phyloP scores from a whole-genome alignment of 2,888 invertebrate species.

The Ecliptopera silaceata region DNA sequence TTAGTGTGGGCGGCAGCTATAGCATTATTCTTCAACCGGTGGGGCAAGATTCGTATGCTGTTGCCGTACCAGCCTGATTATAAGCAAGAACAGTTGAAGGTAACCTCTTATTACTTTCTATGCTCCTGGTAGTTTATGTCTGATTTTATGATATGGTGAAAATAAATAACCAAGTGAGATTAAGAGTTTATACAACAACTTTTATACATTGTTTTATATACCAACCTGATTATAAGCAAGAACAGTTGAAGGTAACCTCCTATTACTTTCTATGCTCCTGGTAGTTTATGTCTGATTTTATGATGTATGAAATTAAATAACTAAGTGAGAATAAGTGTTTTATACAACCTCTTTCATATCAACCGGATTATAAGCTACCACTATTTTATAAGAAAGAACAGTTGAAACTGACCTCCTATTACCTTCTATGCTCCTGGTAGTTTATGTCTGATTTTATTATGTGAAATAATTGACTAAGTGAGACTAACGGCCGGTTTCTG shows the following conservation, averaged over 20 bases:
- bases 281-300: background rate
- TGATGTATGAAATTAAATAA: too few relatives aligned
- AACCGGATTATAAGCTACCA: conserved; percentile 95
- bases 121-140: background rate
- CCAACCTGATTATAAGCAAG: conserved; percentile 95
- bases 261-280: background rate
- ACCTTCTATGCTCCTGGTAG: background rate
- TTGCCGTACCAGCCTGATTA: conserved; percentile 96
- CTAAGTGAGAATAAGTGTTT: too few relatives aligned
- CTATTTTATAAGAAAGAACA: too few relatives aligned
- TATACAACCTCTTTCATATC: too few relatives aligned
- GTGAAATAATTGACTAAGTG: too few relatives aligned
- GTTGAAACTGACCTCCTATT: conserved; percentile 81
- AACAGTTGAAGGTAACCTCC: conserved; percentile 87
- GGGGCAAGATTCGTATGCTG: conserved; percentile 95
- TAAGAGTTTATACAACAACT: too few relatives aligned
- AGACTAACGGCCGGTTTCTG: too few relatives aligned
- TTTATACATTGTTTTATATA: too few relatives aligned
- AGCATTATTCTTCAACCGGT: conserved; percentile 93
- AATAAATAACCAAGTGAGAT: too few relatives aligned
- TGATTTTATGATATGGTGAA: too few relatives aligned
- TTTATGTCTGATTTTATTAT: too few relatives aligned
- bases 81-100: conserved; percentile 93
- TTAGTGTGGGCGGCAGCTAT: conserved; percentile 94
- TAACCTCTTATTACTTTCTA: conserved; percentile 34